phyloP scores from a whole-genome alignment of 2,113 vertebrate genomes.

The Sphyrna mokarran region DNA sequence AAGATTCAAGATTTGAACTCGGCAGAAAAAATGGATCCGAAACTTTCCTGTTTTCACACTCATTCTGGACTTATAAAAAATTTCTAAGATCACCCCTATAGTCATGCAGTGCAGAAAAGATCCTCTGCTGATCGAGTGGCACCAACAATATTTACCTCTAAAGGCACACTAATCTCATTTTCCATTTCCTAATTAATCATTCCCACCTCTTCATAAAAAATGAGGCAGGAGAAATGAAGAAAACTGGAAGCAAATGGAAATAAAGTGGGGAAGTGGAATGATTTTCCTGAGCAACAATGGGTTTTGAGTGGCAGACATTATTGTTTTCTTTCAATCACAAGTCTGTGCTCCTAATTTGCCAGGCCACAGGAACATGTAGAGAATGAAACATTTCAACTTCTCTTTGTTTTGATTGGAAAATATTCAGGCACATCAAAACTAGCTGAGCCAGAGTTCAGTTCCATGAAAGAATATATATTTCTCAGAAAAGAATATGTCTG shows the following conservation, averaged over 20 bases:
- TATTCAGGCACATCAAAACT: not conserved
- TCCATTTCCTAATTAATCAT: not conserved
- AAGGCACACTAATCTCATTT: no score
- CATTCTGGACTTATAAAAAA: no score
- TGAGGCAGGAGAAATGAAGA: not conserved
- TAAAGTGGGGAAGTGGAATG: not conserved
- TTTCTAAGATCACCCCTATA: no score
- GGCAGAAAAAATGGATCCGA: no score
- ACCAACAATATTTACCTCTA: no score
- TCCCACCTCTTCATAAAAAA: not conserved
- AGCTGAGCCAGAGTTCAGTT: not conserved
- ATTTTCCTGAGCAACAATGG: not conserved
- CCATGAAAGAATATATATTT: not conserved
- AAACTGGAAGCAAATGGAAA: not conserved
- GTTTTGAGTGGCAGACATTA: not conserved
- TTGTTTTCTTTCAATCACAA: not conserved
- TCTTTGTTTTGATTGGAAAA: not conserved
- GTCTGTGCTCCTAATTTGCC: not conserved
- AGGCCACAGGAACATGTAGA: not conserved
- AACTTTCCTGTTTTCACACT: no score
- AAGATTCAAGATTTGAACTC: no score
- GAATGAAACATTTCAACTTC: conserved; percentile 1
- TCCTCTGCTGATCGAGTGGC: no score
- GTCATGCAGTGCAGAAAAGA: no score
- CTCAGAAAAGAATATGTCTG: not conserved